Evolutionary conservation across 1,140 invertebrate species (phyloP).

Genomic region (Drosophila pseudoobscura): DNA sequence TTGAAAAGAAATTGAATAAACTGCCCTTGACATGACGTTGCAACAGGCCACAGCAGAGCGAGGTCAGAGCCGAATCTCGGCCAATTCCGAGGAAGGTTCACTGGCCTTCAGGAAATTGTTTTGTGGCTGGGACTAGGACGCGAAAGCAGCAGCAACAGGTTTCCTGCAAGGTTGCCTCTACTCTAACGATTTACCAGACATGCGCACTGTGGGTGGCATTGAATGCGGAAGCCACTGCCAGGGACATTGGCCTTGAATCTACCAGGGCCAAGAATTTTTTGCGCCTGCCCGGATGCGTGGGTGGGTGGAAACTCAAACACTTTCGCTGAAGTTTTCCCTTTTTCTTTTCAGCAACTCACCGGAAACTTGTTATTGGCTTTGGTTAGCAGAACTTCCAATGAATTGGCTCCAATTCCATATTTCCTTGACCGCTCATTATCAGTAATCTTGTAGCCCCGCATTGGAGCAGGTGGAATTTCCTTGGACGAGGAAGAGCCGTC

Average conservation of each 20-base stretch:
- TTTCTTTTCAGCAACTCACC: constrained; percentile 84
- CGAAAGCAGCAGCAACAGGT: constrained; percentile 72
- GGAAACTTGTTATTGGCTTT: constrained; percentile 88
- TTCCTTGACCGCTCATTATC: constrained; percentile 86
- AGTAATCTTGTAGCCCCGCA: constrained; percentile 89
- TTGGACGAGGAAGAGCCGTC: constrained; percentile 1
- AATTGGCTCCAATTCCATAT: constrained; percentile 88
- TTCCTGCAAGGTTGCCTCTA: constrained; percentile 10
- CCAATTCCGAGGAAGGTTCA: constrained; percentile 37
- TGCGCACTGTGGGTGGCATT: constrained; percentile 68
- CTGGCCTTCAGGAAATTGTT: constrained; percentile 24
- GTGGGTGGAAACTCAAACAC: constrained; percentile 3
- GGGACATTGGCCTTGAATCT: constrained; percentile 68
- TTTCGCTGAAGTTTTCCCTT: constrained; percentile 1
- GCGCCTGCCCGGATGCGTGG: not conserved
- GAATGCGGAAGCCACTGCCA: constrained; percentile 63
- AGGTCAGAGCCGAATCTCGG: constrained; percentile 9
- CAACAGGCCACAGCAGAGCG: constrained; percentile 43
- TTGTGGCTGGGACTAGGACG: constrained; percentile 16
- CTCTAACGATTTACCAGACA: constrained; percentile 27
- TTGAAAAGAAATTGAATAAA: constrained; percentile 13
- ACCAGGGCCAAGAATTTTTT: constrained; percentile 44
- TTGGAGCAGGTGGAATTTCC: constrained; percentile 56
- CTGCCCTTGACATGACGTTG: constrained; percentile 52
- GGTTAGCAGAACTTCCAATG: constrained; percentile 85